Percentiles rank a stretch among this genome's conserved stretches.
These are phyloP conservation scores for Macropus fuliginosus DNA, from an alignment of 2,797 vertebrate species.

Conservation along the genomic window DNA sequence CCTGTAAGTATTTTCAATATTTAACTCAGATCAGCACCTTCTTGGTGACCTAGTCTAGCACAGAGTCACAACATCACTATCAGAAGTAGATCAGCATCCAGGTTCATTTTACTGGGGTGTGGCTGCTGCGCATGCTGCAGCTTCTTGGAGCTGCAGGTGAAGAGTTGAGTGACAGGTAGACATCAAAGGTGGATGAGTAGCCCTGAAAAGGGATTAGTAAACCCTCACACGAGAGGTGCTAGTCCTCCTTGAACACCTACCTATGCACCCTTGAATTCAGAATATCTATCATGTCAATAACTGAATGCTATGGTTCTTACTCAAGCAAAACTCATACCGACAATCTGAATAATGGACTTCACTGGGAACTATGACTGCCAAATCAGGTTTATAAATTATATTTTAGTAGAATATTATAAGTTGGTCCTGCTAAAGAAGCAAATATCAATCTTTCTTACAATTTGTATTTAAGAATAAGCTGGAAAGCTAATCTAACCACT, in stretches of 20 bases:
- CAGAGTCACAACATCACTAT: too few species aligned
- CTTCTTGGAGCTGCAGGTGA: neutral
- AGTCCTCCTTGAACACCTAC: neutral
- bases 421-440: constrained; percentile 30
- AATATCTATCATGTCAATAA: constrained; percentile 19
- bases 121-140: neutral
- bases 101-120: neutral
- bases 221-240: neutral
- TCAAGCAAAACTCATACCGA: neutral
- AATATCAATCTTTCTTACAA: constrained; percentile 30
- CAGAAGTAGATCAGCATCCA: too few species aligned
- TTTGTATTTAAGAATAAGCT: constrained; percentile 59
- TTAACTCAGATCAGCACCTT: too few species aligned
- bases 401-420: constrained; percentile 40
- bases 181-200: neutral
- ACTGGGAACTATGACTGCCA: constrained; percentile 31
- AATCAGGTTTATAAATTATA: constrained; percentile 37
- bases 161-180: neutral
- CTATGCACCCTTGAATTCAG: constrained; percentile 19
- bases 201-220: neutral
- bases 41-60: too few species aligned
- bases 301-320: neutral
- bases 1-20: too few species aligned
- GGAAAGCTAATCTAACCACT: constrained; percentile 23
- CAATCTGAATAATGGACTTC: constrained; percentile 24